phyloP scores from a whole-genome alignment of 2,113 vertebrate genomes.

The Hippocampus zosterae region DNA sequence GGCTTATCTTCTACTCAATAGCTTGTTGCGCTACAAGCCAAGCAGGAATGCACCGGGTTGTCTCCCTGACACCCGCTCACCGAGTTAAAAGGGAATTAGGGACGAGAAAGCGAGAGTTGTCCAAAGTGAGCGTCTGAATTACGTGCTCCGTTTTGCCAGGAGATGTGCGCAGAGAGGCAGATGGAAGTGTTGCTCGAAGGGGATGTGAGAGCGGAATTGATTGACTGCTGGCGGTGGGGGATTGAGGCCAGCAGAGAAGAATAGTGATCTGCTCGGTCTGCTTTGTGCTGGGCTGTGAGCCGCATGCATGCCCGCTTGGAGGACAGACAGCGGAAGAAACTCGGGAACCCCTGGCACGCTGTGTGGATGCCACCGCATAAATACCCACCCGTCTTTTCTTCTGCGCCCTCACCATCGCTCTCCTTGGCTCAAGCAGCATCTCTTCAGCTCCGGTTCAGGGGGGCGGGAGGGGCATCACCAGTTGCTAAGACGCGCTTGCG shows the following conservation, averaged over 20 bases:
- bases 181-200: constrained; percentile 57
- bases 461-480: constrained; percentile 35
- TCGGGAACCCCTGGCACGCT: constrained; percentile 52
- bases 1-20: constrained; percentile 99
- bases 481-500: constrained; percentile 67
- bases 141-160: constrained; percentile 61
- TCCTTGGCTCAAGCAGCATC: constrained; percentile 57
- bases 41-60: constrained; percentile 83
- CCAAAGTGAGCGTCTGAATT: constrained; percentile 66
- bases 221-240: constrained; percentile 50
- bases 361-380: constrained; percentile 53
- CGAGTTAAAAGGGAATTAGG: constrained; percentile 78
- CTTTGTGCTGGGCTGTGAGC: constrained; percentile 41
- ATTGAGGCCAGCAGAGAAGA: constrained; percentile 57
- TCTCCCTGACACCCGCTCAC: constrained; percentile 84
- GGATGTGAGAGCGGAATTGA: constrained; percentile 44
- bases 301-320: constrained; percentile 48
- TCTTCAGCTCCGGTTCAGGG: constrained; percentile 61
- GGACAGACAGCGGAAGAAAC: constrained; percentile 56
- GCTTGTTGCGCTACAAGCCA: constrained; percentile 89
- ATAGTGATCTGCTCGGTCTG: constrained; percentile 41
- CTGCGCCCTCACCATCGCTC: constrained; percentile 34
- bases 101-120: constrained; percentile 45
- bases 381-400: constrained; percentile 33
- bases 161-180: constrained; percentile 70